Base-by-base conservation (phyloP, 1,140 invertebrate genomes). In the Formica exsecta region DNA sequence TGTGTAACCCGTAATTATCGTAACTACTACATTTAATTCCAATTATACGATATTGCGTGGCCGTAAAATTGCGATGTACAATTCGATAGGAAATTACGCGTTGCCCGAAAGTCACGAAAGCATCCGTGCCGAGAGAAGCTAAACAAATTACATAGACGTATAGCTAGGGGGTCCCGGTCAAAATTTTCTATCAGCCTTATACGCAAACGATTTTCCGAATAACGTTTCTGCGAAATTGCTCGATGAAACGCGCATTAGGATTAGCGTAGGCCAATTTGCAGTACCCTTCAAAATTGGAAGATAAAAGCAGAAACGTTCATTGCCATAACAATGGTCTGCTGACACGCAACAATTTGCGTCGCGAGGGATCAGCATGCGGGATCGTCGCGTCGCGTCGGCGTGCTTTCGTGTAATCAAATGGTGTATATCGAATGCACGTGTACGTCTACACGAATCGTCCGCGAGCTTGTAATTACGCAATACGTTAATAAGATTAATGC, bases 341-440 rank as follows among this genome's bases (percentile, higher is more conserved):
- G 75, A 74, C 88, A 89, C 87, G 88, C 88, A 89, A 89, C 88
- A 68, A 85, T 89, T 86, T 64, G 76, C 76, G 83, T 86, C 84
- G 74, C 81, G 75, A 73, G 68, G 88, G 87, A 88, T 89, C 88
- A 86, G 87, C 74, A n/a, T 68, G 81, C 73, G 87, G 87, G 75
- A 89, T 89, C 88, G 87, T 89, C 86, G 87, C 87, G 88, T 86
- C 75, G 88, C 87, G 88, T 86, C 75, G 88, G 59, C 76, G 32
- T 51, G 41, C 76, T 54, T 73, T 80, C 87, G 76, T 41, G 16
- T 64, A 71, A 59, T 88, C 87, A 74, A 88, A 88, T 81, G 79
- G 70, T 88, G 57, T 81, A 85, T 76, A 88, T 89, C 87, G 65
- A 85, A 88, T 86, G 71, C 70, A 88, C 80, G 25, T 51, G 57